Conservation (phyloP, 2,113 vertebrate genomes). For the Micronisus gabar region DNA sequence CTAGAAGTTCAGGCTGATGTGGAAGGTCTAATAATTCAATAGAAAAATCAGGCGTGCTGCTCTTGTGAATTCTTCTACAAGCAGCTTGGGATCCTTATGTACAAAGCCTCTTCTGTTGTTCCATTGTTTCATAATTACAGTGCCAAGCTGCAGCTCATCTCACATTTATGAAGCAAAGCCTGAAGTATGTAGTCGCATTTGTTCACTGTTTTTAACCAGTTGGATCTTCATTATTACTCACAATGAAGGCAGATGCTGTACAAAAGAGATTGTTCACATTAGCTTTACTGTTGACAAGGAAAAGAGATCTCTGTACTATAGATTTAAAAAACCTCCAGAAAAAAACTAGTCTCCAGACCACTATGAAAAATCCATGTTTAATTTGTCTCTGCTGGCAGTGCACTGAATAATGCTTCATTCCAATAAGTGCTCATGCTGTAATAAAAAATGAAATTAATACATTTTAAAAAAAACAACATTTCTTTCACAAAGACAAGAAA, state of each 20-base stretch:
- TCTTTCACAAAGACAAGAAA: background rate
- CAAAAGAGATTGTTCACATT: background rate
- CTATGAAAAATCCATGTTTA: background rate
- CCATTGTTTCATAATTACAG: background rate
- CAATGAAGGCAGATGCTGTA: background rate
- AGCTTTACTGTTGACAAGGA: background rate
- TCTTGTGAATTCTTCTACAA: background rate
- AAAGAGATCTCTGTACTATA: background rate
- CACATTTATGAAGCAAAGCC: background rate
- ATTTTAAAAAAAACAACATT: background rate
- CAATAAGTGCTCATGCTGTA: background rate
- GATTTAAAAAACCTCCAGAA: background rate
- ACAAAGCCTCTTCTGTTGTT: background rate
- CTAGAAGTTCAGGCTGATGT: background rate
- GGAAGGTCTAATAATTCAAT: background rate
- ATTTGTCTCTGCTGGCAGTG: background rate
- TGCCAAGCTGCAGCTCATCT: background rate
- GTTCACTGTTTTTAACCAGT: background rate
- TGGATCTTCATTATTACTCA: slow-evolving; percentile 2
- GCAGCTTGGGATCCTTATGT: background rate
- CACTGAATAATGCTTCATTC: background rate
- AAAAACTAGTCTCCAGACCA: background rate
- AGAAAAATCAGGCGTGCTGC: background rate
- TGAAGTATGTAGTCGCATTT: background rate
- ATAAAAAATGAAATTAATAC: background rate